Percentiles rank a stretch among this genome's conserved stretches.
phyloP scores from a whole-genome alignment of 1,140 invertebrate species.

The Aleiodes sp. region DNA sequence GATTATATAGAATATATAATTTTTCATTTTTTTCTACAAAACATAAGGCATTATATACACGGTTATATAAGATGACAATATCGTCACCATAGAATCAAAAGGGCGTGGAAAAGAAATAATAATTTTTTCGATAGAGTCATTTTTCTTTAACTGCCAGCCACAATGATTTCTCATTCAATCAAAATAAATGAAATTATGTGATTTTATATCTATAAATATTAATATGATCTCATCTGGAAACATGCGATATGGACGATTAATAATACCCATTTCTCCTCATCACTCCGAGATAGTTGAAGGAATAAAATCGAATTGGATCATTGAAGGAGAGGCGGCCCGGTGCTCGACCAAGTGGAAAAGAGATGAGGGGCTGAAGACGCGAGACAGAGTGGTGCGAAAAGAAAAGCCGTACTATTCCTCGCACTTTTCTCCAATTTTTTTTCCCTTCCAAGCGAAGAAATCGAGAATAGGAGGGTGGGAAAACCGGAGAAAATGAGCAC shows the following conservation, averaged over 20 bases:
- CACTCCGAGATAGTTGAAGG: slow-evolving; percentile 3
- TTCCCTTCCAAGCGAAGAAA: slow-evolving; percentile 15
- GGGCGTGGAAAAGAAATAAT: no score
- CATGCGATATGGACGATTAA: slow-evolving; percentile 45
- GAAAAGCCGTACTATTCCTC: slow-evolving; percentile 18
- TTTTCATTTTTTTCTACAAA: no score
- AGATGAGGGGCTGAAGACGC: background rate
- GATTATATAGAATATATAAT: no score
- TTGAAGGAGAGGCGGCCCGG: no score
- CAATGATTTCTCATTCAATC: no score
- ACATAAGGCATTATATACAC: no score
- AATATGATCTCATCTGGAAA: slow-evolving; percentile 18
- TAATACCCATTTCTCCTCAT: slow-evolving; percentile 32
- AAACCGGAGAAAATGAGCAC: background rate
- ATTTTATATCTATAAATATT: slow-evolving; percentile 15
- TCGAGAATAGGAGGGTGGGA: background rate
- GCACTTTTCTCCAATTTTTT: no score
- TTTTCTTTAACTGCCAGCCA: no score
- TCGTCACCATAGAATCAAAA: background rate
- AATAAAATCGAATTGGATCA: background rate
- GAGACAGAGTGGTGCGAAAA: slow-evolving; percentile 26
- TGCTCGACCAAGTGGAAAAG: slow-evolving; percentile 35
- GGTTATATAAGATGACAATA: no score
- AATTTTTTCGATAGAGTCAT: no score
- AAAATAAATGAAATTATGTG: background rate